Evolutionary conservation across 2,113 vertebrate genomes (phyloP).

Genomic region (Indicator indicator): DNA sequence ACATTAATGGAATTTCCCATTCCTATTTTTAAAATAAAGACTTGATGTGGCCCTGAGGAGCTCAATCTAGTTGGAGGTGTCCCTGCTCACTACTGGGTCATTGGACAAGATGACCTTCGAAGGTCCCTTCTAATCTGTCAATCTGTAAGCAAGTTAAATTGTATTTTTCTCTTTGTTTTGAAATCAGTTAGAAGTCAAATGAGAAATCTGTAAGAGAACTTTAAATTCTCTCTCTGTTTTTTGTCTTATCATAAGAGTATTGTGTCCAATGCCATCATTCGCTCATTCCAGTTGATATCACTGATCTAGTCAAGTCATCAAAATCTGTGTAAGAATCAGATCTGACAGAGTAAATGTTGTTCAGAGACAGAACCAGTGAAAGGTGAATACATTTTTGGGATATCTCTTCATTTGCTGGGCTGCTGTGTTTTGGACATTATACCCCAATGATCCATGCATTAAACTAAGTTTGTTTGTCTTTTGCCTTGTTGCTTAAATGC

Average conservation of each 20-base stretch:
- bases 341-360: background rate
- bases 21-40: background rate
- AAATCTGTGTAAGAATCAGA: background rate
- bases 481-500: background rate
- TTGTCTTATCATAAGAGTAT: background rate
- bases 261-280: background rate
- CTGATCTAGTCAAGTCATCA: slow-evolving; percentile 2
- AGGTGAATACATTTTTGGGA: background rate
- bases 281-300: background rate
- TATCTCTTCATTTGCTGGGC: background rate
- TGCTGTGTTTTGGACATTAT: background rate
- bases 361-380: background rate
- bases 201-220: background rate
- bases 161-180: background rate
- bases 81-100: no score
- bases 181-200: background rate
- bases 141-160: background rate
- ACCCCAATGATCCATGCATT: background rate
- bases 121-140: no score
- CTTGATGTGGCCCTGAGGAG: no score
- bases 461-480: background rate
- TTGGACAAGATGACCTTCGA: no score
- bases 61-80: no score
- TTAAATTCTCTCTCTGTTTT: background rate
- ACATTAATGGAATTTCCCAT: background rate